A percentile compares a stretch with the other conserved stretches of the same genome.
Conservation (phyloP, 2,888 invertebrate genomes). For the Lucinisca nassula region DNA sequence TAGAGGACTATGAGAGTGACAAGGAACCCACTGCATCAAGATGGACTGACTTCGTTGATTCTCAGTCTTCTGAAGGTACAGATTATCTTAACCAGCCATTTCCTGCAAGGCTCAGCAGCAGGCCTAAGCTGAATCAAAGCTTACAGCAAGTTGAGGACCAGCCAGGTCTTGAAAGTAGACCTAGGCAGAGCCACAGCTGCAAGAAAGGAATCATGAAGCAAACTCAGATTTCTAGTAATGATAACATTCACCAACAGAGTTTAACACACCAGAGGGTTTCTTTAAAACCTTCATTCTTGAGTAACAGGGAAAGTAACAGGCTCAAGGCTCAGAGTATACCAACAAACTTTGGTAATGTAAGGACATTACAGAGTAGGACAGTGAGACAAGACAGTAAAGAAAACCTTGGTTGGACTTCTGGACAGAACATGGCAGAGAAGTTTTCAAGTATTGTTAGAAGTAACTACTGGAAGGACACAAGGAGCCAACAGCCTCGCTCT, state of each 20-base stretch:
- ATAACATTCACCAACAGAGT: no score
- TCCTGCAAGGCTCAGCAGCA: slow-evolving; percentile 8
- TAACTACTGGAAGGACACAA: neutral
- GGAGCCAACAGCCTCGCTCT: no score
- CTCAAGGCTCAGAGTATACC: neutral
- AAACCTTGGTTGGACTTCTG: neutral
- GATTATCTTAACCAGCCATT: slow-evolving; percentile 44
- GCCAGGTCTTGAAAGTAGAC: neutral
- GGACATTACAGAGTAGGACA: neutral
- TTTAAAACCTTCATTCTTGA: neutral
- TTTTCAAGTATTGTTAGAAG: neutral
- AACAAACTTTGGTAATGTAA: neutral
- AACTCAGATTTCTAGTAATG: no score
- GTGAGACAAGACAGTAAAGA: neutral
- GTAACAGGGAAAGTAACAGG: neutral
- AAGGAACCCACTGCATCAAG: slow-evolving; percentile 26
- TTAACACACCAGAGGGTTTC: no score
- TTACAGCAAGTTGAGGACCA: neutral
- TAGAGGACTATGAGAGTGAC: slow-evolving; percentile 25
- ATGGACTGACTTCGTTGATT: slow-evolving; percentile 56
- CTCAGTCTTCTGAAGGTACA: slow-evolving; percentile 63
- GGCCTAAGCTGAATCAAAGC: neutral
- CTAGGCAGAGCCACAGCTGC: no score
- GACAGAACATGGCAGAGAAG: neutral
- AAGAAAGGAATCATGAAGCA: no score